phyloP scores from a whole-genome alignment of 2,888 invertebrate species.

The Tetrapedia diversipes region DNA sequence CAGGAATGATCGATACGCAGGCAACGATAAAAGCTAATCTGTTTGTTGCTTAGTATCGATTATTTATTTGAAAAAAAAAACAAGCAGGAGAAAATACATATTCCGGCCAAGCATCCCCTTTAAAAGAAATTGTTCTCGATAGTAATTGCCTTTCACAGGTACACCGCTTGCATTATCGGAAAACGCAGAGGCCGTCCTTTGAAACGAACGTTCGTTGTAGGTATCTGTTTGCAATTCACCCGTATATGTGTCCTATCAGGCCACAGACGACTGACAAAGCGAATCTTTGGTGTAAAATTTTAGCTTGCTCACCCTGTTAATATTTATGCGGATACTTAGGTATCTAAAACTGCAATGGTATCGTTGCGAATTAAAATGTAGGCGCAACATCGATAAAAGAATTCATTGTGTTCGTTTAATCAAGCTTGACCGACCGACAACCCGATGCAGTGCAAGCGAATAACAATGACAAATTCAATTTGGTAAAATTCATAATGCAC shows the following conservation, averaged over 20 bases:
- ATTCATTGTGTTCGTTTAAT: not conserved
- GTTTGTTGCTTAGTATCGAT: slow-evolving; percentile 20
- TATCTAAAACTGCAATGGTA: not conserved
- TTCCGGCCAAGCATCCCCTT: slow-evolving; percentile 19
- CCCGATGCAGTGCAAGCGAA: not conserved
- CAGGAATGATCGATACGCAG: not conserved
- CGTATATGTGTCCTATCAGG: slow-evolving; percentile 30
- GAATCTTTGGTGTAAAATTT: slow-evolving; percentile 38
- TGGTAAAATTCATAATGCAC: not conserved
- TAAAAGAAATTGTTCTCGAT: slow-evolving; percentile 47
- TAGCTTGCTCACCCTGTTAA: slow-evolving; percentile 15
- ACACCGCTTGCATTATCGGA: slow-evolving; percentile 49
- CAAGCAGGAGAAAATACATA: slow-evolving; percentile 13
- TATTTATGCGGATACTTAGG: slow-evolving; percentile 6
- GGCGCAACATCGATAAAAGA: too few species aligned
- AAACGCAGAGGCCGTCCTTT: slow-evolving; percentile 49
- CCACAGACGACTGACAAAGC: slow-evolving; percentile 25
- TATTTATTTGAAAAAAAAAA: slow-evolving; percentile 17
- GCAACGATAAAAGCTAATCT: slow-evolving; percentile 2
- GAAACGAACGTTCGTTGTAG: slow-evolving; percentile 40
- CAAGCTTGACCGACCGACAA: not conserved
- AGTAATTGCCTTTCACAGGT: slow-evolving; percentile 50
- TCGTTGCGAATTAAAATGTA: not conserved
- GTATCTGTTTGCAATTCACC: slow-evolving; percentile 49
- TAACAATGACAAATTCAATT: not conserved